A percentile compares a stretch with the other conserved stretches of the same genome.
Evolutionary conservation across 1,140 invertebrate species (phyloP).

Genomic region (Bombus haemorrhoidalis): DNA sequence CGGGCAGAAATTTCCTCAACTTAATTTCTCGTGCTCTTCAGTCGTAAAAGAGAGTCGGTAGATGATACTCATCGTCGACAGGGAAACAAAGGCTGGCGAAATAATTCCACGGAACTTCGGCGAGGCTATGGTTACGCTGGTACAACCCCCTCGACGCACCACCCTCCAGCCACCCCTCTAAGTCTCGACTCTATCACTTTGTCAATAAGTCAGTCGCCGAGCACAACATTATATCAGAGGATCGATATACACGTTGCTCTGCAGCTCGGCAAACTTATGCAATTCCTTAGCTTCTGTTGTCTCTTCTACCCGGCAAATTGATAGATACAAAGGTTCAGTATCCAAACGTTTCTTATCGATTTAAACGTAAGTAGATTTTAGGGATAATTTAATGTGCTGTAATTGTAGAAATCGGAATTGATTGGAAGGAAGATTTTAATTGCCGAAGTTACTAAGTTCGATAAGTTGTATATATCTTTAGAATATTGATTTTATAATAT

Average conservation of each 20-base stretch:
- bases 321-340: background rate
- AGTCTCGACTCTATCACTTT: constrained; percentile 10
- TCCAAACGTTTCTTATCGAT: background rate
- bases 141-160: constrained; percentile 2
- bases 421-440: too few species aligned
- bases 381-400: background rate
- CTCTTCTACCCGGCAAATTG: background rate
- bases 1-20: background rate
- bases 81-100: background rate
- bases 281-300: background rate
- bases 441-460: background rate
- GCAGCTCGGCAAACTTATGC: background rate
- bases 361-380: background rate
- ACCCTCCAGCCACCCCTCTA: background rate
- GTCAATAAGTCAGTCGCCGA: constrained; percentile 18
- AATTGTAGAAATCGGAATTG: too few species aligned
- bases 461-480: too few species aligned
- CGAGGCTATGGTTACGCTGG: background rate
- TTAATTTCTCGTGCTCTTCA: background rate
- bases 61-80: background rate
- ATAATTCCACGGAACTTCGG: background rate
- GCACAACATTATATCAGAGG: constrained; percentile 9
- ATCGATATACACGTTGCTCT: constrained; percentile 1
- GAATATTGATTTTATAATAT: background rate
- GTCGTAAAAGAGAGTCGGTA: background rate